phyloP scores from a whole-genome alignment of 2,888 invertebrate genomes.

The Argyresthia goedartella region DNA sequence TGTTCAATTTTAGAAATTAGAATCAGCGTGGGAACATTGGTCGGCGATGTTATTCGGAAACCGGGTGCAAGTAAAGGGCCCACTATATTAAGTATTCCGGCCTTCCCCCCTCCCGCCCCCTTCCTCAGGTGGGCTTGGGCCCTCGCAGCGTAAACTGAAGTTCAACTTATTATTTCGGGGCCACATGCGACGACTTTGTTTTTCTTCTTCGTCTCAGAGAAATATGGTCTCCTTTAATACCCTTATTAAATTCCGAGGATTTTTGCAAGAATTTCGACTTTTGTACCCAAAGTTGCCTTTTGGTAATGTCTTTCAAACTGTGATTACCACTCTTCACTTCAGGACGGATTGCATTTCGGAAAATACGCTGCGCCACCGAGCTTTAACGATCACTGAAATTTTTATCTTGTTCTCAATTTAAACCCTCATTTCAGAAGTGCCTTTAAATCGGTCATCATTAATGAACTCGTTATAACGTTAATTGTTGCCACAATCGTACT shows the following conservation, averaged over 20 bases:
- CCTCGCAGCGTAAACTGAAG: slow-evolving; percentile 35
- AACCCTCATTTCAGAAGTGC: slow-evolving; percentile 19
- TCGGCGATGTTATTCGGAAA: slow-evolving; percentile 58
- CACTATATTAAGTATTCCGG: slow-evolving; percentile 66
- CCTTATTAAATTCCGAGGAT: slow-evolving; percentile 51
- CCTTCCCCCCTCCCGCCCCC: slow-evolving; percentile 40
- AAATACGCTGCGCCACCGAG: slow-evolving; percentile 8
- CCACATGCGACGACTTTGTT: slow-evolving; percentile 53
- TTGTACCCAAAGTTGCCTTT: not conserved
- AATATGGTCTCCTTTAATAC: slow-evolving; percentile 42
- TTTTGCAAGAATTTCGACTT: slow-evolving; percentile 23
- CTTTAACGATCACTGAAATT: slow-evolving; percentile 3
- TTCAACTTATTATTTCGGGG: slow-evolving; percentile 64
- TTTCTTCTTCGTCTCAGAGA: slow-evolving; percentile 41
- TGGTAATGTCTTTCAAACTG: not conserved
- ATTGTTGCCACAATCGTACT: slow-evolving; percentile 56
- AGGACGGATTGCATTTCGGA: slow-evolving; percentile 8
- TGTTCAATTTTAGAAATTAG: slow-evolving; percentile 1
- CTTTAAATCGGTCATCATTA: slow-evolving; percentile 33
- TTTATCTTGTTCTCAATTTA: slow-evolving; percentile 16
- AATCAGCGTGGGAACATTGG: slow-evolving; percentile 7
- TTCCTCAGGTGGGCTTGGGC: slow-evolving; percentile 45
- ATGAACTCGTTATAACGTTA: slow-evolving; percentile 61
- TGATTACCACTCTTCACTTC: not conserved
- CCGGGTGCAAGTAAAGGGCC: slow-evolving; percentile 62